phyloP scores from a whole-genome alignment of 2,113 vertebrate species.

The Rallus limicola region DNA sequence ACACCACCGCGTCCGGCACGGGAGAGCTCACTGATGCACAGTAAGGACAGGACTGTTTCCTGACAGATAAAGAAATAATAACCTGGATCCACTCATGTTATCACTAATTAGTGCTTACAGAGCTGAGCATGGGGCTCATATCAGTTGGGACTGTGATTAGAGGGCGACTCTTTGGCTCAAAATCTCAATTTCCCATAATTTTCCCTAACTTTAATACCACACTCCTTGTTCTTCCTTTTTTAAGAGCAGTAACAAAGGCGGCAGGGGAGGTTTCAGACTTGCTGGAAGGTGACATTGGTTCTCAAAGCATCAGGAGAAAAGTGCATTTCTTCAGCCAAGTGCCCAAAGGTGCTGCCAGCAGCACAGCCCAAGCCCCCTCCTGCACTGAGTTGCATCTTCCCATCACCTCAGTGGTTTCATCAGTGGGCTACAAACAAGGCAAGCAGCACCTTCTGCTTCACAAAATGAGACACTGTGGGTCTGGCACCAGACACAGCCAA shows the following conservation, averaged over 20 bases:
- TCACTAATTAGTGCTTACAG: not conserved
- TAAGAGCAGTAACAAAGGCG: not conserved
- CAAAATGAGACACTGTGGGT: not conserved
- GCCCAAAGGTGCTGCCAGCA: not conserved
- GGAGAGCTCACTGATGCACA: not conserved
- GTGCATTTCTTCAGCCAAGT: not conserved
- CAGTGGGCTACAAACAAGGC: not conserved
- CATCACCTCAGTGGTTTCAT: accelerated
- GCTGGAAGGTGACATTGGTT: not conserved
- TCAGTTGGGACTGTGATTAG: not conserved
- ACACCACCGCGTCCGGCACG: accelerated
- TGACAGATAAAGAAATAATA: not conserved
- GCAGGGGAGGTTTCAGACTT: not conserved
- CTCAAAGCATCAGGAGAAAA: not conserved
- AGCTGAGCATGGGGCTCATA: not conserved
- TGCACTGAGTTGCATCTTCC: not conserved
- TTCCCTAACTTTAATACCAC: not conserved
- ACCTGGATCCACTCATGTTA: not conserved
- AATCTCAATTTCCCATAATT: not conserved
- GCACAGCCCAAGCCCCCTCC: not conserved
- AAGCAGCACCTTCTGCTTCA: not conserved
- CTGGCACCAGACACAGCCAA: accelerated
- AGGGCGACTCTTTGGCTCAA: not conserved
- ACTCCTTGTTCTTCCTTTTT: not conserved
- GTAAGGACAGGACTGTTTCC: not conserved